Conservation (phyloP, 1,140 invertebrate species). For the Drosophila punjabiensis region DNA sequence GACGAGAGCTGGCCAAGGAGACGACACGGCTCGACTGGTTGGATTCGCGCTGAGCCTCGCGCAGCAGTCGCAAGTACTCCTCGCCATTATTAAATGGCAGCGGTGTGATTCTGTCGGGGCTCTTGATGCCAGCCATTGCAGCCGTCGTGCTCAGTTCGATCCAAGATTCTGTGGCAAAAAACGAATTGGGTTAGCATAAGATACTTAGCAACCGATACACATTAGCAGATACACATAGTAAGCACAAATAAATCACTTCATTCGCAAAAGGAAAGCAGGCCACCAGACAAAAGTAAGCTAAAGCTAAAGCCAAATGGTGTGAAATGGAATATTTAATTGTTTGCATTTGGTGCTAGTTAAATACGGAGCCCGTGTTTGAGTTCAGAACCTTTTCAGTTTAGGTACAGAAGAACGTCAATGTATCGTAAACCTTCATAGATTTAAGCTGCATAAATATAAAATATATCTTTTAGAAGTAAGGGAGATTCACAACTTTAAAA, state of each 20-base stretch:
- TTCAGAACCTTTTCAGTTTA: slow-evolving; percentile 1
- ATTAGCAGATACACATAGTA: slow-evolving; percentile 1
- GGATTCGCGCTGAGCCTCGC: slow-evolving; percentile 94
- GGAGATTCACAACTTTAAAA: not conserved
- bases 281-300: slow-evolving; percentile 4
- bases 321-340: slow-evolving; percentile 32
- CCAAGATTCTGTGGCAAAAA: slow-evolving; percentile 92
- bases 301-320: slow-evolving; percentile 32
- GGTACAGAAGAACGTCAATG: not conserved
- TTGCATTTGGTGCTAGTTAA: slow-evolving; percentile 9
- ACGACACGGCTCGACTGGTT: slow-evolving; percentile 93
- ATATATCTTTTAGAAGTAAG: not conserved
- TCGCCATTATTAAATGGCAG: slow-evolving; percentile 88
- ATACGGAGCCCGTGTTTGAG: slow-evolving; percentile 1
- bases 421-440: not conserved
- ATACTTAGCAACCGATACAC: not conserved
- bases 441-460: not conserved
- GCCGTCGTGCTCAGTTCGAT: slow-evolving; percentile 90
- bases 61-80: slow-evolving; percentile 93
- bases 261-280: slow-evolving; percentile 7
- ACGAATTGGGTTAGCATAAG: slow-evolving; percentile 51
- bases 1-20: slow-evolving; percentile 92
- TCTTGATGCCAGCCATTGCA: slow-evolving; percentile 87
- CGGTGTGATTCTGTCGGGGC: slow-evolving; percentile 89
- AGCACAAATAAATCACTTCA: slow-evolving; percentile 23